phyloP scores from a whole-genome alignment of 2,888 invertebrate species.

The Dryomyza anilis region DNA sequence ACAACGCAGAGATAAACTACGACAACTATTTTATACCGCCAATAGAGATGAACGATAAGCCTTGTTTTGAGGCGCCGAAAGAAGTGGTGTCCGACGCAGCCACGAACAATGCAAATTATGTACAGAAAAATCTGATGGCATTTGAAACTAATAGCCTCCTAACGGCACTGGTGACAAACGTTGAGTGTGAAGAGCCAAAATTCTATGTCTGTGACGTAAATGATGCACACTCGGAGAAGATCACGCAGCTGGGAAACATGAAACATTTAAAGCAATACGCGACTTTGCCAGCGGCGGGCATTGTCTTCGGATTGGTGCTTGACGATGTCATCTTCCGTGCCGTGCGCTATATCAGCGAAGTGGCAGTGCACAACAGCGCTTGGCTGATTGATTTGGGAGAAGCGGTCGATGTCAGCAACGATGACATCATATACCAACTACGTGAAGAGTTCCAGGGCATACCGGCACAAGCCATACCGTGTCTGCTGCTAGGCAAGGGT shows the following conservation, averaged over 20 bases:
- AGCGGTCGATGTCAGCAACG: conserved; percentile 21
- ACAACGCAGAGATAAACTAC: too few species aligned
- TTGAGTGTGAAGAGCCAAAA: too few species aligned
- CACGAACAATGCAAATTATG: too few species aligned
- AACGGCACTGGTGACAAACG: too few species aligned
- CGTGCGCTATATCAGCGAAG: conserved; percentile 16
- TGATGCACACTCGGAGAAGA: not conserved
- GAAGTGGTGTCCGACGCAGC: too few species aligned
- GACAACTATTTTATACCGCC: too few species aligned
- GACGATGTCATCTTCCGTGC: conserved; percentile 37
- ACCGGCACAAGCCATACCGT: conserved; percentile 35
- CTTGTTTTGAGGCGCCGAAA: too few species aligned
- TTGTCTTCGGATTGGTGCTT: conserved; percentile 36
- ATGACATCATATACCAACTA: conserved; percentile 34
- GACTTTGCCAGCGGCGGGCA: conserved; percentile 23
- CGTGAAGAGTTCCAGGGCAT: conserved; percentile 25
- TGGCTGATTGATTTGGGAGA: conserved; percentile 38
- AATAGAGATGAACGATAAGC: too few species aligned
- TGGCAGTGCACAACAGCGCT: too few species aligned
- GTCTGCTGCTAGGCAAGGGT: conserved; percentile 21
- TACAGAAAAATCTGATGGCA: too few species aligned
- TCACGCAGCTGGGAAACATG: conserved; percentile 29
- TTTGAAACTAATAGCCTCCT: too few species aligned
- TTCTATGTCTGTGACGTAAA: conserved; percentile 32
- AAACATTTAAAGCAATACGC: conserved; percentile 34